phyloP scores from a whole-genome alignment of 2,888 invertebrate genomes.

The Ochropacha duplaris region DNA sequence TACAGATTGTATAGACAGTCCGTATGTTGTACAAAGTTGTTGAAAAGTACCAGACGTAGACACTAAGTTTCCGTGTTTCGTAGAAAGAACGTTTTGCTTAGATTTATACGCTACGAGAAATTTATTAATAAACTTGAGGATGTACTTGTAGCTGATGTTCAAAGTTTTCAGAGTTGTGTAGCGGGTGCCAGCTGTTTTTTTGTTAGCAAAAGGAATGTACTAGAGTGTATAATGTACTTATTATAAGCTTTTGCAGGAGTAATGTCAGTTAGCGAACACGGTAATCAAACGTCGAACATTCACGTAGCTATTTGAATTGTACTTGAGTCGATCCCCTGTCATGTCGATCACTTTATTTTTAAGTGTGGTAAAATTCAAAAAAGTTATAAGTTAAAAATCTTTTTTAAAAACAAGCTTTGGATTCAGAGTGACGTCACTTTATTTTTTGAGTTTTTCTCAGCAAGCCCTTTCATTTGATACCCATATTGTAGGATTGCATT shows the following conservation, averaged over 20 bases:
- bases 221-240: background rate
- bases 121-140: slow-evolving; percentile 5
- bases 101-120: slow-evolving; percentile 2
- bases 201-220: background rate
- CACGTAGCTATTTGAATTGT: too few relatives aligned
- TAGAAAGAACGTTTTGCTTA: slow-evolving; percentile 1
- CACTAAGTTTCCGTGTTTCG: background rate
- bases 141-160: background rate
- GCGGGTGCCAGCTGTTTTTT: background rate
- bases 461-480: too few relatives aligned
- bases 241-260: background rate
- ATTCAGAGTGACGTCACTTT: too few relatives aligned
- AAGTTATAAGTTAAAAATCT: too few relatives aligned
- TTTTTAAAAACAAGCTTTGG: too few relatives aligned
- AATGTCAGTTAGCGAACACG: background rate
- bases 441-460: too few relatives aligned
- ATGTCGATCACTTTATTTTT: too few relatives aligned
- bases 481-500: too few relatives aligned
- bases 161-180: background rate
- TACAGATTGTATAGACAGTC: background rate
- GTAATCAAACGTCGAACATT: background rate
- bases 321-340: too few relatives aligned
- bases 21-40: background rate
- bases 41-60: background rate
- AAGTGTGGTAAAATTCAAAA: too few relatives aligned